Evolutionary conservation across 1,140 invertebrate genomes (phyloP).

Genomic region (Luehdorfia chinensis): DNA sequence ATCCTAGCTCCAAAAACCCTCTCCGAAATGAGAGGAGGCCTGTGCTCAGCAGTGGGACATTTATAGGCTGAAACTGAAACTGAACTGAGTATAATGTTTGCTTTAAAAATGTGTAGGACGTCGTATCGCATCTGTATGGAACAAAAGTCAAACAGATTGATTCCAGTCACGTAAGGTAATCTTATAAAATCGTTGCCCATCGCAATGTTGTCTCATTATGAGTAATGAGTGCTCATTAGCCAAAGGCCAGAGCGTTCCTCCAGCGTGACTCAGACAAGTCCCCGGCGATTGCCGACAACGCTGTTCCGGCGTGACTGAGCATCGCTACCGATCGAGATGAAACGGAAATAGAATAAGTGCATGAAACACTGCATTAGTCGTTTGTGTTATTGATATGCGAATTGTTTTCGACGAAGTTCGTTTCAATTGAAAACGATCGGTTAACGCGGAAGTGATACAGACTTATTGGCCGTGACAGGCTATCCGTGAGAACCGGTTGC

Average conservation of each 20-base stretch:
- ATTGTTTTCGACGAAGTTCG: conserved; percentile 15
- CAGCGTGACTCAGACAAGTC: conserved; percentile 50
- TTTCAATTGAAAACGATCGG: conserved; percentile 1
- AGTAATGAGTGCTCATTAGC: conserved; percentile 61
- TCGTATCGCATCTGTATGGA: no score
- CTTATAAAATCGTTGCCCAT: no score
- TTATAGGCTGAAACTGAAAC: no score
- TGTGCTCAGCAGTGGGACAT: no score
- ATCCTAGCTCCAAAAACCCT: no score
- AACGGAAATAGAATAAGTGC: conserved; percentile 44
- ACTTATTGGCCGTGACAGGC: conserved; percentile 2
- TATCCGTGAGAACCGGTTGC: conserved; percentile 9
- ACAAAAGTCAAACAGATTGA: no score
- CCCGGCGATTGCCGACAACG: conserved; percentile 39
- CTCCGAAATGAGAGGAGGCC: no score
- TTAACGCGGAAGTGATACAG: conserved; percentile 13
- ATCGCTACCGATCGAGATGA: conserved; percentile 31
- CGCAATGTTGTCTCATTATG: conserved; percentile 50
- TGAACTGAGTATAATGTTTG: no score
- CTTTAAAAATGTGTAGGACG: no score
- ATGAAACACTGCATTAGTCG: conserved; percentile 32
- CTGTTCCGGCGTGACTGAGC: conserved; percentile 53
- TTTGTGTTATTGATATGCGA: conserved; percentile 24
- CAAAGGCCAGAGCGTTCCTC: conserved; percentile 55
- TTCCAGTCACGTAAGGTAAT: no score